Evolutionary conservation across 2,797 vertebrate species (phyloP), one percentile per base, ranked within the genome.

Genomic region (Tokudaia muenninki): DNA sequence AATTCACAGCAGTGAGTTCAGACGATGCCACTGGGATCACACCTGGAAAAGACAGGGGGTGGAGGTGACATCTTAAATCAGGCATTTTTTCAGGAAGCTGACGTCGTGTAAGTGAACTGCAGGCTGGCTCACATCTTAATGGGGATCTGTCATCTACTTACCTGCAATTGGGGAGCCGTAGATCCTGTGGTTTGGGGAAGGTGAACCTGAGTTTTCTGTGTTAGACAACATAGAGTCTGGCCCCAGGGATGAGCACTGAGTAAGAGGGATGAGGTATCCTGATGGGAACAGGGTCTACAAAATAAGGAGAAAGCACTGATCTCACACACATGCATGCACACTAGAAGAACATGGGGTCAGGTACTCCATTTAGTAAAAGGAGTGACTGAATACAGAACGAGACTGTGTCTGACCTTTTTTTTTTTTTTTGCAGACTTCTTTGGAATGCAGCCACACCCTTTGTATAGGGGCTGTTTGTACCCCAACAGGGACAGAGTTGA

Each of bases 231-330:
- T 97, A 97, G 96, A 96, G 89, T 97, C 99, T 98, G 94, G 98
- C 98, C 98, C 98, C 97, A 98, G 97, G 80, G 97, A 99, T 89
- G 97, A 98, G 95, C 97, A 99, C 97, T 99, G 99, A 80, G 99
- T 97, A 95, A 99, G 98, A 41, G 99, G 99, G 98, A 99, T 99
- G 93, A 99, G 98, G 98, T 99, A 99, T 91, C 99, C 99, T 21
- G 99, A 99, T 0, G 99, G 99, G 1, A 99, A 98, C 94, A 99
- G 98, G 74, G 99, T 98, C 99, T 99, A 98, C 77, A 96, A 96
- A 98, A 97, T 96, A 92, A 97, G 81, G 94, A 97, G 92, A 92
- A 92, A 77, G n/a, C 0, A 0, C 4, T 52, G 96, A 96, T 84
- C 93, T 98, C 86, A 98, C 59, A 80, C 16, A 96, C 24, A 90